Base-by-base conservation (phyloP, 2,797 vertebrate genomes). In the Remorina albescens region DNA sequence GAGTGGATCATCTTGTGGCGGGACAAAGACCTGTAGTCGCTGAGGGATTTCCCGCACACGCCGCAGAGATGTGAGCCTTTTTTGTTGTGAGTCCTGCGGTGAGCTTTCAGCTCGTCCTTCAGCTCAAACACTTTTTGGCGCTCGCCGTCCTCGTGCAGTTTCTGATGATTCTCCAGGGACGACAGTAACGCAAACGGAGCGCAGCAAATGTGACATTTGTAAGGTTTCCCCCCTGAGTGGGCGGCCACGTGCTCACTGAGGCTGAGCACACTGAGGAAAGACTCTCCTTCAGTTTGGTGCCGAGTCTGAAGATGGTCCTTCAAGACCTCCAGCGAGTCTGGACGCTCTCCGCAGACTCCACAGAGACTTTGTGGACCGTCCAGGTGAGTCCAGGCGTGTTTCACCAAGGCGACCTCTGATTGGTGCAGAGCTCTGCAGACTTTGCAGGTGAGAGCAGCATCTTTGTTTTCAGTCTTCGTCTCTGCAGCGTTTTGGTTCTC, bases 1-100 rank as follows among this genome's bases (percentile, higher is more conserved):
- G 83, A 82, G 71, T 90, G 88, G 0, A 79, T 88, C 75, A 79
- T 62, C 76, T 83, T 89, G 77, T 91, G 90, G 73, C 88, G 88
- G 9, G 71, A 72, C 0, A 91, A 6, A 0, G 88, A 89, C 1
- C 90, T 51, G 71, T 60, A 65, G 81, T 89, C 84, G 8, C 79
- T 74, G 51, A 91, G 83, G 12, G 84, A 77, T 23, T 87, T 89
- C 0, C 88, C 90, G 4, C 88, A 91, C 6, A 86, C 74, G 0
- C 87, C 84, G 0, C 90, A 91, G 0, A 85, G 76, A 56, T 81
- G 76, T 0, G 60, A 28, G 74, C 78, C 88, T 5, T 62, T 53
- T 18, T 9, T 39, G 39, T 0, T 0, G 54, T 77, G 84, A 11
- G 57, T 67, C 49, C 28, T 6, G 37, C 36, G 39, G 51, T 81